Percentiles rank a stretch among this genome's conserved stretches.
These are phyloP conservation scores for Apoderus coryli DNA, from an alignment of 2,888 invertebrate species.

Conservation along the genomic window DNA sequence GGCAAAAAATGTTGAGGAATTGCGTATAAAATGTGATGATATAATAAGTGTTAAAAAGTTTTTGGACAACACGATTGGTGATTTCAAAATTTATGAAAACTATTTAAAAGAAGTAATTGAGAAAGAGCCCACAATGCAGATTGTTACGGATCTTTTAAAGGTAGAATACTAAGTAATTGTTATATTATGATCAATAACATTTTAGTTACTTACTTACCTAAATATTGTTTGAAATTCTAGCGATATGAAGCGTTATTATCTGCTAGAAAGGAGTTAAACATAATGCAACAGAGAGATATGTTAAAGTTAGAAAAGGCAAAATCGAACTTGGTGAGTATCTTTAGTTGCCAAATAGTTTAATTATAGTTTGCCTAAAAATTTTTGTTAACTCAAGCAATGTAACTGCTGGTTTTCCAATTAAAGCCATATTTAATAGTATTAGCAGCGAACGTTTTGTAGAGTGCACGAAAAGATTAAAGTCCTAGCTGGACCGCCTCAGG, in stretches of 20 bases:
- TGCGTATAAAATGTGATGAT: conserved; percentile 9
- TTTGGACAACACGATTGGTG: conserved; percentile 12
- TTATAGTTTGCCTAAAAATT: too few relatives aligned
- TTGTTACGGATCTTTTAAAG: conserved; percentile 13
- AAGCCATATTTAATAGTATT: too few relatives aligned
- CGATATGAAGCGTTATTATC: conserved; percentile 15
- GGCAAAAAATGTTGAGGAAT: conserved; percentile 10
- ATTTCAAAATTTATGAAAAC: conserved; percentile 14
- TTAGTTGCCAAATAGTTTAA: not conserved
- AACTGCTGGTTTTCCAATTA: too few relatives aligned
- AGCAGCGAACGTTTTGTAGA: too few relatives aligned
- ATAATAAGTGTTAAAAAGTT: conserved; percentile 10
- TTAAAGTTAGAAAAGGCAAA: conserved; percentile 13
- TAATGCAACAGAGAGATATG: conserved; percentile 12
- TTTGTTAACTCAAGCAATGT: too few relatives aligned
- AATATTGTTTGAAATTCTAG: conserved; percentile 4
- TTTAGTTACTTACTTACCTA: not conserved
- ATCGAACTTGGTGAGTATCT: conserved; percentile 14
- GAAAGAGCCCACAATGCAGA: conserved; percentile 9
- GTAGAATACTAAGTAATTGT: too few relatives aligned
- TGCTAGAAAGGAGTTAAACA: conserved; percentile 13
- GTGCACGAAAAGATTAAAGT: too few relatives aligned
- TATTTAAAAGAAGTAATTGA: conserved; percentile 13
- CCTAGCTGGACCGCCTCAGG: too few relatives aligned
- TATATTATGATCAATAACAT: too few relatives aligned